phyloP scores from a whole-genome alignment of 1,140 invertebrate genomes.

The Plutomurus gul region DNA sequence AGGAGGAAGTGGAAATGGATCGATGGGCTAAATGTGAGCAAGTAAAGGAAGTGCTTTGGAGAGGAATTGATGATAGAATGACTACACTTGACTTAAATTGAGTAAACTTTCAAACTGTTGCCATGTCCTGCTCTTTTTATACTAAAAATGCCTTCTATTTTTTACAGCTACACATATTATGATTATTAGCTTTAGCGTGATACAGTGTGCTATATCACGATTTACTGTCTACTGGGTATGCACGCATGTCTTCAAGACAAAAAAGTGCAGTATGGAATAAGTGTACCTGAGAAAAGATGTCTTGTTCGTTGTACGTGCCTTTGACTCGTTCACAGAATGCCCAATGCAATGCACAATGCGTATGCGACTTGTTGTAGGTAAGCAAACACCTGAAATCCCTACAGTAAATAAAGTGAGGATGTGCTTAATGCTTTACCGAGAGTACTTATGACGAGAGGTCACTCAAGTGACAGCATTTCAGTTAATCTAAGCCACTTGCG shows the following conservation, averaged over 20 bases:
- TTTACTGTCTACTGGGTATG: too few species aligned
- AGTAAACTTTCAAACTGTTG: conserved; percentile 6
- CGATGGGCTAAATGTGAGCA: conserved; percentile 3
- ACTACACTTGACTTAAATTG: background rate
- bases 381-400: background rate
- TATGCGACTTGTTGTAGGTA: background rate
- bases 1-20: conserved; percentile 16
- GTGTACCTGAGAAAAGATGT: too few species aligned
- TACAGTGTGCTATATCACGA: too few species aligned
- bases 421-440: background rate
- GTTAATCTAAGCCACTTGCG: background rate
- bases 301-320: too few species aligned
- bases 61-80: background rate
- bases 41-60: background rate
- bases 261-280: too few species aligned
- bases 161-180: too few species aligned
- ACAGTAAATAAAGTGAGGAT: too few species aligned
- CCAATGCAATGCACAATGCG: background rate
- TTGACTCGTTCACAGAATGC: too few species aligned
- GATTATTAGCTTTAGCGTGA: too few species aligned
- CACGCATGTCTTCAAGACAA: too few species aligned
- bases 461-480: background rate
- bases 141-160: too few species aligned
- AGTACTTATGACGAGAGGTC: conserved; percentile 1
- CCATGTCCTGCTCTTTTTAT: background rate